Conservation (phyloP, 2,113 vertebrate genomes). For the Cebus imitator region DNA sequence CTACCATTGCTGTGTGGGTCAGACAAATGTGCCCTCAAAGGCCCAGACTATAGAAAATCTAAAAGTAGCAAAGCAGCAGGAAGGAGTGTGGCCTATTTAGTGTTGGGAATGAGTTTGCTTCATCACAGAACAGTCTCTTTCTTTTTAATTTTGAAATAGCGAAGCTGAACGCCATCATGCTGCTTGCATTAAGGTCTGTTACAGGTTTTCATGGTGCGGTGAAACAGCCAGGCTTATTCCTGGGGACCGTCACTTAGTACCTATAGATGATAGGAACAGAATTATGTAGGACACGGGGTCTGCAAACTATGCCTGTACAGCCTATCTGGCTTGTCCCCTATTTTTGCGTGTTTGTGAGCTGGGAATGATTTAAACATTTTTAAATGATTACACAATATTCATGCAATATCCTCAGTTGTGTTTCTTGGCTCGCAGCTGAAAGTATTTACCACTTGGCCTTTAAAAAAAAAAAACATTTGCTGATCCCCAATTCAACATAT, state of each 20-base stretch:
- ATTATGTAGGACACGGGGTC: background rate
- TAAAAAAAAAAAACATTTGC: background rate
- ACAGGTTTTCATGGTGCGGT: background rate
- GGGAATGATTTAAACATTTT: background rate
- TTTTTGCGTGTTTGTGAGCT: background rate
- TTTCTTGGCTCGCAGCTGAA: background rate
- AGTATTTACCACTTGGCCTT: background rate
- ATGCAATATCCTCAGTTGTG: background rate
- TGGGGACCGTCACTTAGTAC: background rate
- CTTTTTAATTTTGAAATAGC: background rate
- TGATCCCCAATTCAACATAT: background rate
- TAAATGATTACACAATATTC: background rate
- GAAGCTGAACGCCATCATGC: background rate
- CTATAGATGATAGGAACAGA: background rate
- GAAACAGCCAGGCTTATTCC: background rate
- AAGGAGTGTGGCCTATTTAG: background rate
- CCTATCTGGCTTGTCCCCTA: background rate
- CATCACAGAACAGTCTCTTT: background rate
- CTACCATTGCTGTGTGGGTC: background rate
- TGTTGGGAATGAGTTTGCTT: background rate
- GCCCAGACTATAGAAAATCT: background rate
- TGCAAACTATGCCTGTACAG: background rate
- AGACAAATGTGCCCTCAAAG: background rate
- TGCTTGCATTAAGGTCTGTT: background rate
- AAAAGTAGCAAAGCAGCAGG: background rate